Base-by-base conservation (phyloP, 2,797 vertebrate species). In the Alauda arvensis region DNA sequence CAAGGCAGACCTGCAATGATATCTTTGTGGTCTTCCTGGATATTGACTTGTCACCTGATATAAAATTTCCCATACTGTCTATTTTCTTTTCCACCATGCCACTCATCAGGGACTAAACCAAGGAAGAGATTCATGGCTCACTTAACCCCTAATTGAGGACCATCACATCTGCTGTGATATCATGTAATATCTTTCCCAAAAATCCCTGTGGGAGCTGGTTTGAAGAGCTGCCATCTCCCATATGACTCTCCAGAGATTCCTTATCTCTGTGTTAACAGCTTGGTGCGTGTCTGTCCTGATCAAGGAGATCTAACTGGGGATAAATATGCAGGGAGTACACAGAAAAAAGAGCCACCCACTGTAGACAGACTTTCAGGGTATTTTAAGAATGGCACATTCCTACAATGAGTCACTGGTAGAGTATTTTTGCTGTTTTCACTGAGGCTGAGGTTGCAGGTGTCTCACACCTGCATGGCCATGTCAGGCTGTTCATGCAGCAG, bases 321-420 rank as follows among this genome's bases (percentile, higher is more conserved):
- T 55, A 34, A 61, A 80, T 0, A 0, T 18, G 14, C 49, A 46
- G 53, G 20, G 18, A 56, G 29, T 42, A 42, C 5, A 8, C 7
- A 3, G 10, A 29, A 16, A 65, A 55, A 45, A 42, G 34, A 68
- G 31, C 16, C 0, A 0, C 13, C 3, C 1, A 14, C 2, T 10
- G 26, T 1, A 77, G 57, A 39, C 0, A 31, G 21, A 14, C 62
- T 76, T 76, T 72, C 37, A 72, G 33, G 37, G 24, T 49, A 21
- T 65, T 91, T 85, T 59, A 2, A 61, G 53, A 72, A 52, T 12
- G 2, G 29, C 43, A 29, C 3, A 1, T 51, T 86, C 45, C 16
- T 55, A 18, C 10, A 42, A 43, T 12, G 25, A 85, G 60, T 81
- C 26, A 46, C 2, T 28, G 65, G 53, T 11, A 8, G 65, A 39